These are phyloP conservation scores for Melanotaenia trifasciata DNA, from an alignment of 2,797 vertebrate genomes.

Conservation along the genomic window DNA sequence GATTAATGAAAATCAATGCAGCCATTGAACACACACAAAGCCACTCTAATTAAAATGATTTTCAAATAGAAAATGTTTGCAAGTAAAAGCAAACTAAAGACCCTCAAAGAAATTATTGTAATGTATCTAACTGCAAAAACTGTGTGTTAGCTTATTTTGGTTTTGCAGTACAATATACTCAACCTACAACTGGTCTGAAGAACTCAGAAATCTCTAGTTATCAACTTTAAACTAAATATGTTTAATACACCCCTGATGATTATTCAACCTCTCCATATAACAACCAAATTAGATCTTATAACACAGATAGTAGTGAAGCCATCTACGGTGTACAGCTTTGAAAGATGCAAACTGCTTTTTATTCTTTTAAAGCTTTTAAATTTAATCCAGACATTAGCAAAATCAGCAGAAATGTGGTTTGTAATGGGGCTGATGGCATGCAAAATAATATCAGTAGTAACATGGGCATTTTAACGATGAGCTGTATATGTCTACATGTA, in stretches of 20 bases:
- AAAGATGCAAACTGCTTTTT: not conserved
- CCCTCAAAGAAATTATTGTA: not conserved
- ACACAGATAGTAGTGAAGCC: not conserved
- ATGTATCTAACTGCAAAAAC: not conserved
- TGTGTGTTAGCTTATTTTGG: not conserved
- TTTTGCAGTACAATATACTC: too few species aligned
- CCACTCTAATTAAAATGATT: not conserved
- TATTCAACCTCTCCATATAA: not conserved
- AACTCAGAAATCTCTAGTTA: not conserved
- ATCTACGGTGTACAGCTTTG: not conserved
- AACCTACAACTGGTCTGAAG: not conserved
- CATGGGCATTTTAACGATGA: accelerated
- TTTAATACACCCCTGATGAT: not conserved
- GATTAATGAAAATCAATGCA: not conserved
- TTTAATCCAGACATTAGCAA: not conserved
- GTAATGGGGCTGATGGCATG: not conserved
- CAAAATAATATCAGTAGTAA: not conserved
- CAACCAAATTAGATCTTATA: not conserved
- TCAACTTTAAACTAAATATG: not conserved
- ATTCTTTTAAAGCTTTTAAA: not conserved
- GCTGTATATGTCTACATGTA: not conserved
- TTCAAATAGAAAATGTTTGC: not conserved
- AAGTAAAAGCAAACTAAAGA: not conserved
- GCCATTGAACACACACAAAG: not conserved
- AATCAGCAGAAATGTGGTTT: not conserved